Evolutionary conservation across 2,113 vertebrate genomes (phyloP), one percentile per base, ranked within the genome.

Genomic region (Colossoma macropomum): DNA sequence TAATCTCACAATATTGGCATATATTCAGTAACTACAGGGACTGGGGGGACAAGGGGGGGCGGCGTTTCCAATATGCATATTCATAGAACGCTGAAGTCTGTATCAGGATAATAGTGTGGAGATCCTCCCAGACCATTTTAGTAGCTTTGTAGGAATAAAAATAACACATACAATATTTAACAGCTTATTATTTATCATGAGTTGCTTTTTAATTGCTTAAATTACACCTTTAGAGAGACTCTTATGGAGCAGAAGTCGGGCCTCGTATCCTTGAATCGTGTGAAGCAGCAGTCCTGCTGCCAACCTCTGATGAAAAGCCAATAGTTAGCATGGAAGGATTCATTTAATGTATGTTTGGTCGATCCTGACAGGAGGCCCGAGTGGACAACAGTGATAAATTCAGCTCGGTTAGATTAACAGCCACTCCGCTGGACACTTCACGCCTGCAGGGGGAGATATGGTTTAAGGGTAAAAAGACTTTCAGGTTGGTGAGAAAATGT

Each of bases 381-480:
- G 30, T 23, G 38, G 68, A 70, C 34, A 38, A 3, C 32, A n/a
- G 68, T 38, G 23, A 70, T 41, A 70, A 70, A 34, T 68, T 34
- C 17, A 27, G 15, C 30, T 7, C 6, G 11, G 21, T 70, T 12
- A 38, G 68, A 70, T 70, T 41, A 41, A 70, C 38, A 30, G 56
- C 23, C 21, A 23, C 68, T 41, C 32, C 3, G 21, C 30, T 38
- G 66, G 66, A 23, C 68, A n/a, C 17, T 34, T 70, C 32, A 19
- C 21, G 68, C 68, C 34, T 70, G 68, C 19, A 70, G 68, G 68
- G 38, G 68, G 32, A 70, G 68, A 70, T 38, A 70, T 25, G 32
- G 21, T n/a, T 27, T 12, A 38, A n/a, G 0, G 38, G 34, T 10
- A 68, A 30, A 70, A 11, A 30, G 62, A n/a, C 38, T 70, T 70